Base-by-base conservation (phyloP, 64 coral and sea anemone species). In the Exaiptasia diaphana region DNA sequence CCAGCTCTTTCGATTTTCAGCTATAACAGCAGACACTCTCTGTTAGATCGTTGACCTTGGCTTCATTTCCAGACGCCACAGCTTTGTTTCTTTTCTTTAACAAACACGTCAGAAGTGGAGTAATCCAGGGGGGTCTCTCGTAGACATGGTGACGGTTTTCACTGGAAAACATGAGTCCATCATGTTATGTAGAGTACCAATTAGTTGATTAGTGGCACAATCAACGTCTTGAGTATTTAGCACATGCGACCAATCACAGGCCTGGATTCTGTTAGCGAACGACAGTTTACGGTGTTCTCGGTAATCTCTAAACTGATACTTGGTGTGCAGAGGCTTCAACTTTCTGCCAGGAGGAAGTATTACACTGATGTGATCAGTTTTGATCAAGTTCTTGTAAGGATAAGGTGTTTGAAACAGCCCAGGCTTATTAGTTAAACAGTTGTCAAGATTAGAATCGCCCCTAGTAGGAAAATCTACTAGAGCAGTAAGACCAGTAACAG, bases 61-160 rank as follows among this genome's bases (percentile, higher is more conserved):
- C 78, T 60, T 5, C 68, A 23, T 77, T 76, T 40, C 83, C 83
- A 67, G 54, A 50, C 21, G 83, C 53, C 41, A 31, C 73, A 12
- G 71, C 83, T 86, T 75, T 86, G 61, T 38, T 76, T 17, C 59
- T 52, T 75, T 88, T 72, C 49, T 38, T 67, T 59, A 81, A 8
- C 28, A 89, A 74, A 40, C 74, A 80, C 70, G 81, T 89, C 21
- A 74, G 37, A 24, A 89, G 78, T 29, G 77, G 86, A 25, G 86
- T 64, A 24, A 89, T 80, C 76, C 86, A 90, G 77, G 86, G 75
- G 52, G 67, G 55, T 90, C 77, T 81, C 87, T 71, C 63, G 78
- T 63, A 64, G 87, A 90, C 64, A 74, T 5, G 41, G 77, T 82
- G 57, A 67, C 78, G 0, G 87, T 67, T 90, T 44, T 90, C 77